Conservation (phyloP, 2,888 invertebrate species). For the Coenonympha glycerion region DNA sequence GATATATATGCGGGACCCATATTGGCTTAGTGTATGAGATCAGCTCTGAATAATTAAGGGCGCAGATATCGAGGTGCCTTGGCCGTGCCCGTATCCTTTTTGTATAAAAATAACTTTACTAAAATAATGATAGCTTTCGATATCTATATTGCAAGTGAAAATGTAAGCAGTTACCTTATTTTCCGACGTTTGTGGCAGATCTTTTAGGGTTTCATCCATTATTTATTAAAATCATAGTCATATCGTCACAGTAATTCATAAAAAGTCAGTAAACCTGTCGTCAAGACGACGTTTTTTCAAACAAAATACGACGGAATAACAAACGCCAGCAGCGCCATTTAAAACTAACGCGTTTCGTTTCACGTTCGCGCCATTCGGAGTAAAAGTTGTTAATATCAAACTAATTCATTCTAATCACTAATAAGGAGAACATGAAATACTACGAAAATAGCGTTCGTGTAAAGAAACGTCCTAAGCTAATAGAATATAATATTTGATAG, state of each 20-base stretch:
- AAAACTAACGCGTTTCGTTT: conserved; percentile 9
- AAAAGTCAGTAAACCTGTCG: conserved; percentile 61
- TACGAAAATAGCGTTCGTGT: too few relatives aligned
- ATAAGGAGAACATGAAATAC: too few relatives aligned
- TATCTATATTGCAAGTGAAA: not conserved
- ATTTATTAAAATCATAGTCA: conserved; percentile 66
- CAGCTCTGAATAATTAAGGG: too few relatives aligned
- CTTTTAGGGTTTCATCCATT: conserved; percentile 65
- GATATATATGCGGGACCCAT: not conserved
- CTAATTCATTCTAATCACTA: too few relatives aligned
- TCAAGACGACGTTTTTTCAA: conserved; percentile 65
- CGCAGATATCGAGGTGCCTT: not conserved
- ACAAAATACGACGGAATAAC: conserved; percentile 44
- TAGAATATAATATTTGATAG: too few relatives aligned
- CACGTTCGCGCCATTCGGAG: too few relatives aligned
- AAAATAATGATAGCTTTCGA: not conserved
- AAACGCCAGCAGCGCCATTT: too few relatives aligned
- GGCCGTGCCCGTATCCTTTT: not conserved
- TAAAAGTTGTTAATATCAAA: too few relatives aligned
- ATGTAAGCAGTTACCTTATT: conserved; percentile 44
- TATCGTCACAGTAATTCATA: conserved; percentile 52
- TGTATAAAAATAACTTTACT: conserved; percentile 28
- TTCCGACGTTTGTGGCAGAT: conserved; percentile 48
- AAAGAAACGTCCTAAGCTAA: not conserved
- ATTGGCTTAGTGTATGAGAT: too few relatives aligned